phyloP scores from a whole-genome alignment of 2,888 invertebrate genomes.

The Tiliacea citrago region DNA sequence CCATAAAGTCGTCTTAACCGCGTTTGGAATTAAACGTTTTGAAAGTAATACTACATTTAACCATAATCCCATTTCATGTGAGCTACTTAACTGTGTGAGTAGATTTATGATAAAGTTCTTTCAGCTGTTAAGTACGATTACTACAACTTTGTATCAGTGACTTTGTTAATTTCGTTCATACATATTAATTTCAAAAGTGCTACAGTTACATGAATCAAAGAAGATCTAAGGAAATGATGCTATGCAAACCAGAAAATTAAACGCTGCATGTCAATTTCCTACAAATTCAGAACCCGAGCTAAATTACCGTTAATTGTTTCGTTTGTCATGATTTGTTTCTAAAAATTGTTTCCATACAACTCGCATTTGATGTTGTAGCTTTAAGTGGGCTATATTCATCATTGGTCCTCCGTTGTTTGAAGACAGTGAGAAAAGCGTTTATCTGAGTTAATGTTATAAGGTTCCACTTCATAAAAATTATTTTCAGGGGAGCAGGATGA shows the following conservation, averaged over 20 bases:
- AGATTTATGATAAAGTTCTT: conserved; percentile 17
- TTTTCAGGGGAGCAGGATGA: conserved; percentile 97
- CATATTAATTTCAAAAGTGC: neutral
- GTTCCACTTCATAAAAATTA: conserved; percentile 78
- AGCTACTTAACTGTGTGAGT: conserved; percentile 26
- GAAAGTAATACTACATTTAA: conserved; percentile 21
- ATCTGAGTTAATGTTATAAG: conserved; percentile 64
- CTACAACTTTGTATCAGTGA: neutral
- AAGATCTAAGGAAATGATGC: neutral
- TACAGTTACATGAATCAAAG: neutral
- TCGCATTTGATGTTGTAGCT: neutral
- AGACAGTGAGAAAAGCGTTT: neutral
- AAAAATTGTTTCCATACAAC: conserved; percentile 1
- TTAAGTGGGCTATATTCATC: neutral
- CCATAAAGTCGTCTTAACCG: neutral
- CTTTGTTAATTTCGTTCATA: neutral
- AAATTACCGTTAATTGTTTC: neutral
- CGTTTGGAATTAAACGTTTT: conserved; percentile 11
- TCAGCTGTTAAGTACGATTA: neutral
- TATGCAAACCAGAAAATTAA: neutral
- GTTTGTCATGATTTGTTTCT: conserved; percentile 24
- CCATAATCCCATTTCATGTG: conserved; percentile 25
- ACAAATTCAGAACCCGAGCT: neutral
- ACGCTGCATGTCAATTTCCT: neutral
- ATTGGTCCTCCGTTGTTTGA: conserved; percentile 6